Percentiles rank a stretch among this genome's conserved stretches.
Evolutionary conservation across 2,888 invertebrate species (phyloP).

Genomic region (Metacarcinus magister): DNA sequence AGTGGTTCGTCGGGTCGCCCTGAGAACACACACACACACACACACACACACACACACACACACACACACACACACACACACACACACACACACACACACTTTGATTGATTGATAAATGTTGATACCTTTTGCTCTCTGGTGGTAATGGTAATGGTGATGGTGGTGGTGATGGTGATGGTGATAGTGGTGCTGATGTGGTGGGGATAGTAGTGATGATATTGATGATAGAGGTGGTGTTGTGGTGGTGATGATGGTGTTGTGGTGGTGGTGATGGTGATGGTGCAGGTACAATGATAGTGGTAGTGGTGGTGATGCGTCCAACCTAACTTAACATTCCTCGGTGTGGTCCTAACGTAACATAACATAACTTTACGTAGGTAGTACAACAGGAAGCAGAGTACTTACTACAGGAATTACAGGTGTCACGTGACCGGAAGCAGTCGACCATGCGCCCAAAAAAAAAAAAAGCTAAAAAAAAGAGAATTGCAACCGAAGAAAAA

Average conservation of each 20-base stretch:
- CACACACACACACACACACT: background rate
- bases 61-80: slow-evolving; percentile 26
- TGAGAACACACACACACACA: background rate
- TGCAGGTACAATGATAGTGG: slow-evolving; percentile 7
- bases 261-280: background rate
- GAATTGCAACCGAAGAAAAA: background rate
- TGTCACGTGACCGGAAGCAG: background rate
- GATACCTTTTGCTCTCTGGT: background rate
- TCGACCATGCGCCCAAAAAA: background rate
- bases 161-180: background rate
- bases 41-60: too few relatives aligned
- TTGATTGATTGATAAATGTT: background rate
- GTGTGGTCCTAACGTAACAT: too few relatives aligned
- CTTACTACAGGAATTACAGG: background rate
- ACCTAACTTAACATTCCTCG: too few relatives aligned
- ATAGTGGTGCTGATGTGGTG: background rate
- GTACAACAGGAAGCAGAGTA: background rate
- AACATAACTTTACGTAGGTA: too few relatives aligned
- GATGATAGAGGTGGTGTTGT: background rate
- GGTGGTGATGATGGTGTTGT: background rate
- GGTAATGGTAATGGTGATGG: background rate
- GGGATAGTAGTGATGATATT: background rate
- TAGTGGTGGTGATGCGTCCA: background rate
- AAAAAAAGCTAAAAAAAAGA: background rate
- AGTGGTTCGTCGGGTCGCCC: too few relatives aligned